Evolutionary conservation across 2,888 invertebrate genomes (phyloP).

Genomic region (Scaptomyza cyrtandrae): DNA sequence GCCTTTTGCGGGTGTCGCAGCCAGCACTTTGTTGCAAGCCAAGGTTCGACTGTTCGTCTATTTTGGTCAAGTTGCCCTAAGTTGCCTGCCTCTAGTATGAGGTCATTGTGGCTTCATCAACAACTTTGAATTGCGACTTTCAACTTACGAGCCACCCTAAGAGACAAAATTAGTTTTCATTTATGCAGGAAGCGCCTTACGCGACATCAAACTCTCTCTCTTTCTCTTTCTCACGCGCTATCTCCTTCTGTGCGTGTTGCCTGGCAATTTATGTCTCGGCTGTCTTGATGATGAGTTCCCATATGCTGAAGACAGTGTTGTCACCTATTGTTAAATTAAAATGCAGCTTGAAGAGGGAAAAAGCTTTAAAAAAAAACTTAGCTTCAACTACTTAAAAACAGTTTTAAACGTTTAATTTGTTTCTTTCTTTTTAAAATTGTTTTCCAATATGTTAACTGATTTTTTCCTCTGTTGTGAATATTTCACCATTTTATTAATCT

Average conservation of each 20-base stretch:
- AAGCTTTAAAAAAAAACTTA: not conserved
- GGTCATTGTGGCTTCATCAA: constrained; percentile 63
- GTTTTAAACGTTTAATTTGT: no score
- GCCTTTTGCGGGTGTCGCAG: constrained; percentile 39
- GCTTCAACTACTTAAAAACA: no score
- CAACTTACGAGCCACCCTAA: constrained; percentile 6
- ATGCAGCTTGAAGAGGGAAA: not conserved
- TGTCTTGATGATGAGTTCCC: constrained; percentile 13
- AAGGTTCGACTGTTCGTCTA: constrained; percentile 8
- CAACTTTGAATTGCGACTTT: constrained; percentile 20
- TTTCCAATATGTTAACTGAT: no score
- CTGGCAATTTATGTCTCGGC: constrained; percentile 56
- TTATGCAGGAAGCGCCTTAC: constrained; percentile 46
- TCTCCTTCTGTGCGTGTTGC: constrained; percentile 56
- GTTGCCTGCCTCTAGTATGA: constrained; percentile 55
- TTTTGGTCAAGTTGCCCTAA: not conserved
- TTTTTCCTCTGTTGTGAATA: no score
- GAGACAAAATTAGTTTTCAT: constrained; percentile 64
- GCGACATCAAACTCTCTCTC: constrained; percentile 27
- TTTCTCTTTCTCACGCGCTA: not conserved
- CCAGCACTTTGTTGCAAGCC: constrained; percentile 41
- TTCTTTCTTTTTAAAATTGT: no score
- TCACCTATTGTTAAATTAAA: not conserved
- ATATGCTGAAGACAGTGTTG: constrained; percentile 17
- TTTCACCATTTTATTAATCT: not conserved